These are phyloP conservation scores for Dipodomys spectabilis DNA, from an alignment of 2,113 vertebrate genomes.

Conservation along the genomic window DNA sequence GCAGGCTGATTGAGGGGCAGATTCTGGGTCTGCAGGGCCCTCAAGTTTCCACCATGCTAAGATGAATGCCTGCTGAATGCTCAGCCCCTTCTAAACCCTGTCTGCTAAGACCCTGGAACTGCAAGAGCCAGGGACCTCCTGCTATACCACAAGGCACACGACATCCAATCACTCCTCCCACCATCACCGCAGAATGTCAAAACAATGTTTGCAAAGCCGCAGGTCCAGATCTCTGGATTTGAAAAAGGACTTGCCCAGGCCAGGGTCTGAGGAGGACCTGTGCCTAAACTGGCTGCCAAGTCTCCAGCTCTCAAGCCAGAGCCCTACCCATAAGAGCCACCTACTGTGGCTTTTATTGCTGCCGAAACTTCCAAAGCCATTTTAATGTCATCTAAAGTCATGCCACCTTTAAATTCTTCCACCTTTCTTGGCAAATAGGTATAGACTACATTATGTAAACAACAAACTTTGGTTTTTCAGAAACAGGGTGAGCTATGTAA, in stretches of 20 bases:
- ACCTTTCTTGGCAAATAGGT: background rate
- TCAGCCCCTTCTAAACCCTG: background rate
- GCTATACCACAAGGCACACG: background rate
- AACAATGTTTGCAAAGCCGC: slow-evolving; percentile 10
- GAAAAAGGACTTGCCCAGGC: background rate
- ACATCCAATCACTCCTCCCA: slow-evolving; percentile 54
- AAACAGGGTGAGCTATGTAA: background rate
- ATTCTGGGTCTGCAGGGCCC: background rate
- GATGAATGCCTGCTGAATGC: background rate
- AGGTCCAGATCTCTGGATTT: background rate
- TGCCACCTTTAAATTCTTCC: background rate
- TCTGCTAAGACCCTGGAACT: background rate
- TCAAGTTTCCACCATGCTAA: slow-evolving; percentile 42
- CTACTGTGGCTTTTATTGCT: background rate
- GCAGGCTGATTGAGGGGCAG: background rate
- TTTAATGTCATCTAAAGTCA: background rate
- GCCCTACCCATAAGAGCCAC: background rate
- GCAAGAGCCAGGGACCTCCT: slow-evolving; percentile 28
- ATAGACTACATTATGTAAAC: background rate
- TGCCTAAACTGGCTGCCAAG: background rate
- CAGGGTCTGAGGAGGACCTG: background rate
- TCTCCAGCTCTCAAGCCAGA: background rate
- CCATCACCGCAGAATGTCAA: slow-evolving; percentile 45
- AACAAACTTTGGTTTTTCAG: background rate
- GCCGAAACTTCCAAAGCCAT: background rate